Base-by-base conservation (phyloP, 2,113 vertebrate species). In the Scytalopus superciliaris region DNA sequence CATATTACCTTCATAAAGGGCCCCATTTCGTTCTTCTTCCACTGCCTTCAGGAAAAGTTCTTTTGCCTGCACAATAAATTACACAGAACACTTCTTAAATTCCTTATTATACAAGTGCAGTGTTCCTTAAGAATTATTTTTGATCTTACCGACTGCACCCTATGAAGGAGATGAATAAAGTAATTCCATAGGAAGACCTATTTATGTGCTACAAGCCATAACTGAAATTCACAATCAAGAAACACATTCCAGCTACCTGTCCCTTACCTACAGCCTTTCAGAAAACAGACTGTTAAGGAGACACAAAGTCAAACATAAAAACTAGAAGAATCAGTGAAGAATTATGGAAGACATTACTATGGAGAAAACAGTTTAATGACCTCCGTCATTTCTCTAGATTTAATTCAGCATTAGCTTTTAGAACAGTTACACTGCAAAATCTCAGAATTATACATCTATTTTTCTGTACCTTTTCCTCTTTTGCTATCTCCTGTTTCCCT, bases 11-110 rank as follows among this genome's bases (percentile, higher is more conserved):
- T 99, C 99, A 80, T 99, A 99, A 89, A 99, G 98, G 16, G 99
- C 99, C 97, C 99, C 99, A 96, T 98, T 99, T 97, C 98, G 99
- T 95, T 99, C 99, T 96, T 99, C 98, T 94, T 99, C 99, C 86
- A 99, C 99, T 70, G 99, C 99, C 97, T 98, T 99, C 94, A 99
- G 96, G 94, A 99, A 99, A 95, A 99, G 98, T 96, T 99, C 99
- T 97, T 98, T 98, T 76, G 99, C 99, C 99, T 99, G 97, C 49
- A 94, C 62, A 97, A 94, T 52, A 96, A 87, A 96, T 86, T 37
- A 94, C 47, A 97, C 39, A 90, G 64, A 89, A 69, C 27, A 91
- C 50, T 87, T 95, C 50, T 94, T 92, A 87, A 82, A 52, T 57
- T 35, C 42, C 52, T 89, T 74, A 88, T 31, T 93, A 63, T 5